A percentile compares a stretch with the other conserved stretches of the same genome.
Conservation (phyloP, 2,113 vertebrate genomes). For the Brachirus orientalis region DNA sequence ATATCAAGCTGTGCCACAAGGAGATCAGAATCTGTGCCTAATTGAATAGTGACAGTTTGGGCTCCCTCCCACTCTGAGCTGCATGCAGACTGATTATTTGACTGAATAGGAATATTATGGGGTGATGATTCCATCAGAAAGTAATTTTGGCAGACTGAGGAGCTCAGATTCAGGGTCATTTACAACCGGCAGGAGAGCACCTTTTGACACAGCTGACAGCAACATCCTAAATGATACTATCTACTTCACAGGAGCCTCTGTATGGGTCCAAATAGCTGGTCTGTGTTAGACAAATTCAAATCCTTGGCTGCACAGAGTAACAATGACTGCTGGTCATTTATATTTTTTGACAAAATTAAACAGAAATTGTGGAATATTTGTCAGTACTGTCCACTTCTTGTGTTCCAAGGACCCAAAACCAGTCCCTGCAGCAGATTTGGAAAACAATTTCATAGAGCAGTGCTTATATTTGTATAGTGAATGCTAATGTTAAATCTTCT, state of each 20-base stretch:
- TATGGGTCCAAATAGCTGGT: background rate
- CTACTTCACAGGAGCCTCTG: slow-evolving; percentile 16
- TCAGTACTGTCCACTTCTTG: background rate
- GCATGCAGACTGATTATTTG: slow-evolving; percentile 57
- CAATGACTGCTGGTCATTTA: too few relatives aligned
- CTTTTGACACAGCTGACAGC: slow-evolving; percentile 61
- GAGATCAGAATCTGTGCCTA: slow-evolving; percentile 70
- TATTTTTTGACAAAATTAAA: too few relatives aligned
- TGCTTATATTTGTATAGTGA: too few relatives aligned
- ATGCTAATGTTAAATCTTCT: background rate
- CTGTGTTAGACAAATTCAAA: background rate
- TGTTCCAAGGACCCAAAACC: background rate
- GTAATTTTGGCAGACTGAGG: slow-evolving; percentile 54
- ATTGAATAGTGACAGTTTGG: slow-evolving; percentile 69
- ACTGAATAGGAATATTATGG: slow-evolving; percentile 52
- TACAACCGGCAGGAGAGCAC: slow-evolving; percentile 38
- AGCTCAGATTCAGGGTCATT: slow-evolving; percentile 32
- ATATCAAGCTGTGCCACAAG: slow-evolving; percentile 71
- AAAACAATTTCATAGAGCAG: too few relatives aligned
- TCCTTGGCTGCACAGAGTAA: slow-evolving; percentile 3
- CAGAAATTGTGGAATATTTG: background rate
- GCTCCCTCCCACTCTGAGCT: slow-evolving; percentile 26
- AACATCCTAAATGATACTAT: slow-evolving; percentile 38
- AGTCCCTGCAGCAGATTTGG: too few relatives aligned
- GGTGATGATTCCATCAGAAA: slow-evolving; percentile 60